Conservation (phyloP, 2,888 invertebrate species). For the Siphonodentalium dalli region DNA sequence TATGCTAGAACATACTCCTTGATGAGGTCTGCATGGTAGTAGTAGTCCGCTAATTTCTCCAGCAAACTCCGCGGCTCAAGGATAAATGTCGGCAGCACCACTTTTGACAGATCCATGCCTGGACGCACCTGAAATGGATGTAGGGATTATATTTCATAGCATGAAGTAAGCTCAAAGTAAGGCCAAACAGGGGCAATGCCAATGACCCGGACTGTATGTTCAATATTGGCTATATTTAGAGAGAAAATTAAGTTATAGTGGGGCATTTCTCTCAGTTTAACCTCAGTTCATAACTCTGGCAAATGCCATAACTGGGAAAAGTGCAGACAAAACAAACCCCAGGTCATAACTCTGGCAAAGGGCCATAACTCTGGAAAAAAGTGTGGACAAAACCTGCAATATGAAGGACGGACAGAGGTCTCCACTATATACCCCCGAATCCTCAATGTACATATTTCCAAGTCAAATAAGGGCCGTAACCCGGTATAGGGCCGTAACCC, state of each 20-base stretch:
- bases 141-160: background rate
- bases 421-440: no score
- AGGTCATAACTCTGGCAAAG: no score
- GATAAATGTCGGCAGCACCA: conserved; percentile 92
- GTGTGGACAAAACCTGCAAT: no score
- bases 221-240: no score
- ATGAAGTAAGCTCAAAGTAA: background rate
- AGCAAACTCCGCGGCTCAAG: conserved; percentile 91
- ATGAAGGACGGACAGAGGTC: no score
- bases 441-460: no score
- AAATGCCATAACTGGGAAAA: background rate
- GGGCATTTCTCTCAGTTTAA: background rate
- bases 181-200: background rate
- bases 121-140: conserved; percentile 74
- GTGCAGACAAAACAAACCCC: background rate
- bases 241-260: no score
- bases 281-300: background rate
- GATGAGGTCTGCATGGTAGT: conserved; percentile 90
- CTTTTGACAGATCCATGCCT: conserved; percentile 94
- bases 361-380: no score
- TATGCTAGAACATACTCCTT: conserved; percentile 81
- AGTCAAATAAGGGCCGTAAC: no score
- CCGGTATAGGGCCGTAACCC: no score
- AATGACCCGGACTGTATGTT: no score
- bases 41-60: conserved; percentile 91